phyloP scores from a whole-genome alignment of 2,888 invertebrate genomes.

The Acleris laterana region DNA sequence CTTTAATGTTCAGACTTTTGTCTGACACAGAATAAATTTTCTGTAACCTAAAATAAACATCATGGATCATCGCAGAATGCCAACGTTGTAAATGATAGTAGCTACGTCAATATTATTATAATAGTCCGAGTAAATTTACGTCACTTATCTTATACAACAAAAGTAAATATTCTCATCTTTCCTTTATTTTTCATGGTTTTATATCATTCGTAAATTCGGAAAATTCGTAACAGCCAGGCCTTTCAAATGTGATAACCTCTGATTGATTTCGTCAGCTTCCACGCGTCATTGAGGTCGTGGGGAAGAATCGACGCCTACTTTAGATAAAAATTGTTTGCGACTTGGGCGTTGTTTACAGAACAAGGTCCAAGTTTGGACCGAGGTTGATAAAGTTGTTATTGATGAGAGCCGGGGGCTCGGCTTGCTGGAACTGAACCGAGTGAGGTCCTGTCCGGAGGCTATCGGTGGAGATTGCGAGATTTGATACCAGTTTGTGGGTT shows the following conservation, averaged over 20 bases:
- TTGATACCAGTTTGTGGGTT: neutral
- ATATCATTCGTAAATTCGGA: too few relatives aligned
- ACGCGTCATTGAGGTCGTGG: constrained; percentile 26
- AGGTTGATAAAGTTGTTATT: constrained; percentile 34
- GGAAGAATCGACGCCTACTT: constrained; percentile 24
- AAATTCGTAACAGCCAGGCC: neutral
- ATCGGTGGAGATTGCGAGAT: constrained; percentile 15
- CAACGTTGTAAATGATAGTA: neutral
- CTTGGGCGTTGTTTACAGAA: constrained; percentile 17
- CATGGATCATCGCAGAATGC: neutral
- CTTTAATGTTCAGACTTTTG: too few relatives aligned
- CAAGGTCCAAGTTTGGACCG: constrained; percentile 24
- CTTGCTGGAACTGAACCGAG: constrained; percentile 10
- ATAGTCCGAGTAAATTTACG: neutral
- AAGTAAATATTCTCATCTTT: too few relatives aligned
- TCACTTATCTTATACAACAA: neutral
- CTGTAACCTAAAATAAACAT: neutral
- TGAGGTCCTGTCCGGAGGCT: constrained; percentile 18
- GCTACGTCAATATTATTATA: neutral
- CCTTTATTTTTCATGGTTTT: neutral
- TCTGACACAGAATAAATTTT: neutral
- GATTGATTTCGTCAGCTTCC: constrained; percentile 16
- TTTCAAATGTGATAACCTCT: neutral
- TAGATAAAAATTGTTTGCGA: constrained; percentile 35
- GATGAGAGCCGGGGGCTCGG: constrained; percentile 27